Evolutionary conservation across 53 echinoderm and acorn worm species (phyloP).

Genomic region (Mesocentrotus franciscanus): DNA sequence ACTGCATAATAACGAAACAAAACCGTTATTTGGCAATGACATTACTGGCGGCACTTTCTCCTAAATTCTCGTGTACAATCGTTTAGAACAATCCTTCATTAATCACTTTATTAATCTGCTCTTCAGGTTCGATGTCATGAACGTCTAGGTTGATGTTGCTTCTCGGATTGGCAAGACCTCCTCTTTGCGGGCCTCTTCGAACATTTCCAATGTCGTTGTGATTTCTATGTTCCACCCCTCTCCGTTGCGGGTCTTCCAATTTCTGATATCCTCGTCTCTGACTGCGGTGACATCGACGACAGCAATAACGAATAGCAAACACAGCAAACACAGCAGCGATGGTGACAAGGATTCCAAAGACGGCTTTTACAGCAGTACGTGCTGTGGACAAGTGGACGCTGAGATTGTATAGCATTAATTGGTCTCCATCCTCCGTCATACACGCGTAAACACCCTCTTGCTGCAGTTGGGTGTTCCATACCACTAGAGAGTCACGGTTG

Average conservation of each 20-base stretch:
- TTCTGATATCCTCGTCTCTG: background rate
- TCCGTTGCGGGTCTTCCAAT: background rate
- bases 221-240: background rate
- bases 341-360: background rate
- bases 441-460: background rate
- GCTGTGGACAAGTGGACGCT: background rate
- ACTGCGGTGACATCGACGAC: background rate
- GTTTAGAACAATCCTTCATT: too few relatives aligned
- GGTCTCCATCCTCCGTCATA: background rate
- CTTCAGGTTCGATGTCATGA: background rate
- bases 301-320: background rate
- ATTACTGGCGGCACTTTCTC: too few relatives aligned
- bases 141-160: too few relatives aligned
- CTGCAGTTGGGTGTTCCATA: slow-evolving; percentile 23
- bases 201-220: too few relatives aligned
- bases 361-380: background rate
- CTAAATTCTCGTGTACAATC: background rate
- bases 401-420: background rate
- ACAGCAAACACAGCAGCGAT: background rate
- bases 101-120: background rate
- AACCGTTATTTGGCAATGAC: background rate
- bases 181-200: too few relatives aligned
- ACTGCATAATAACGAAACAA: background rate
- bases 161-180: too few relatives aligned
- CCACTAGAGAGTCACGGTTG: background rate